Evolutionary conservation across 2,888 invertebrate species (phyloP).

Genomic region (Stenurella melanura): DNA sequence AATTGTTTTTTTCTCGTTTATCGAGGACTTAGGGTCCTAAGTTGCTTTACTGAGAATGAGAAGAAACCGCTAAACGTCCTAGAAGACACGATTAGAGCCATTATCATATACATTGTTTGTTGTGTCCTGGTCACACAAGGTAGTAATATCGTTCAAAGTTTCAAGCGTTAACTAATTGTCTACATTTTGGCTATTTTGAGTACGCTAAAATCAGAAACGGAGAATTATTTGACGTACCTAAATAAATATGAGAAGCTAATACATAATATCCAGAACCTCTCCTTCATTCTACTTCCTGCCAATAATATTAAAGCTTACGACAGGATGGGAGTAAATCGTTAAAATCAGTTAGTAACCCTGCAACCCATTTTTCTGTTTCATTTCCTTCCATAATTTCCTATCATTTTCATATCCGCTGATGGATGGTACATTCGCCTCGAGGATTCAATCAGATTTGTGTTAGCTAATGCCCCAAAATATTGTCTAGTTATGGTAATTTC

Average conservation of each 20-base stretch:
- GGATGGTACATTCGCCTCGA: neutral
- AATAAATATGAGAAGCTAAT: neutral
- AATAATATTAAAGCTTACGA: neutral
- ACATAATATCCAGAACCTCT: neutral
- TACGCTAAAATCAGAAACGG: too few relatives aligned
- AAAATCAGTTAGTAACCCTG: neutral
- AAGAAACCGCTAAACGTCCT: too few relatives aligned
- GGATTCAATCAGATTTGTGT: neutral
- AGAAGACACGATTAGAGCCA: too few relatives aligned
- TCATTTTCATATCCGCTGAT: neutral
- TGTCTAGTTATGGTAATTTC: neutral
- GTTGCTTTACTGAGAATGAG: too few relatives aligned
- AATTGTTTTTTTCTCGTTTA: too few relatives aligned
- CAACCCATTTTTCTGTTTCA: neutral
- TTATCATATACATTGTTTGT: too few relatives aligned
- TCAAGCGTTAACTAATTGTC: too few relatives aligned
- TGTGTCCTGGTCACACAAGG: too few relatives aligned
- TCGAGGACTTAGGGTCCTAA: too few relatives aligned
- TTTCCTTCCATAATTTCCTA: slow-evolving; percentile 1
- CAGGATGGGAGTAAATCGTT: neutral
- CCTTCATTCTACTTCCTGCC: neutral
- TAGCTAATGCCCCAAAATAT: neutral
- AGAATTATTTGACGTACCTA: neutral
- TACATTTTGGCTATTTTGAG: too few relatives aligned
- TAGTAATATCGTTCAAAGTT: too few relatives aligned